phyloP scores from a whole-genome alignment of 92 coral and sea anemone species.

The Metridium senile region DNA sequence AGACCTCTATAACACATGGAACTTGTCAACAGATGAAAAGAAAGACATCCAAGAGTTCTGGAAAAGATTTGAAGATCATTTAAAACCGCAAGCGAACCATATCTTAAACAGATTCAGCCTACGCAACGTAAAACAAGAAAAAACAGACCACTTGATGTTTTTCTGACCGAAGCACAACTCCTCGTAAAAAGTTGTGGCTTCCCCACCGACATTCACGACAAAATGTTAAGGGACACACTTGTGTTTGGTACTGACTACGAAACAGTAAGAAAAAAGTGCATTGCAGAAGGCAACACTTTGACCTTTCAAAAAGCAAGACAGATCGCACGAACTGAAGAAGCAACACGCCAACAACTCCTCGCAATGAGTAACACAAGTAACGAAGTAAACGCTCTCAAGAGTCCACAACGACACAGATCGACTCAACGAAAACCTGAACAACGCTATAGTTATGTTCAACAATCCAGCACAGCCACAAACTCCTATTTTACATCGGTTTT shows the following conservation, averaged over 20 bases:
- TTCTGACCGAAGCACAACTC: conserved; percentile 65
- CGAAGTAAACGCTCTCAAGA: neutral
- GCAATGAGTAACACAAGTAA: conserved; percentile 28
- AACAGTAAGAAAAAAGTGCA: conserved; percentile 55
- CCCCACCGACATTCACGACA: conserved; percentile 45
- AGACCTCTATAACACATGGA: conserved; percentile 52
- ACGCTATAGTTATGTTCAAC: no score
- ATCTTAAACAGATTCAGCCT: conserved; percentile 54
- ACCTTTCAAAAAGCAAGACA: conserved; percentile 54
- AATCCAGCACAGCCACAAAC: no score
- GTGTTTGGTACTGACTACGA: conserved; percentile 65
- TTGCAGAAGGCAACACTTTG: conserved; percentile 56
- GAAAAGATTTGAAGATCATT: conserved; percentile 52
- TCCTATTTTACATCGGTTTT: no score
- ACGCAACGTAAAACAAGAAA: conserved; percentile 53
- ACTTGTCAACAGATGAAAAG: conserved; percentile 12
- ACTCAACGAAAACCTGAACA: no score
- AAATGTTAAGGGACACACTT: conserved; percentile 55
- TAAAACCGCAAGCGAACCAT: conserved; percentile 55
- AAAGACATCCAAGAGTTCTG: conserved; percentile 41
- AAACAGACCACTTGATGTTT: conserved; percentile 54
- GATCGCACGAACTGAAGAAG: conserved; percentile 55
- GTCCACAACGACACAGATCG: no score
- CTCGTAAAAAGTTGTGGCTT: conserved; percentile 62
- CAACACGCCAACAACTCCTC: conserved; percentile 45